These are phyloP conservation scores for Tupaia chinensis DNA, from an alignment of 2,113 vertebrate genomes.

Conservation along the genomic window DNA sequence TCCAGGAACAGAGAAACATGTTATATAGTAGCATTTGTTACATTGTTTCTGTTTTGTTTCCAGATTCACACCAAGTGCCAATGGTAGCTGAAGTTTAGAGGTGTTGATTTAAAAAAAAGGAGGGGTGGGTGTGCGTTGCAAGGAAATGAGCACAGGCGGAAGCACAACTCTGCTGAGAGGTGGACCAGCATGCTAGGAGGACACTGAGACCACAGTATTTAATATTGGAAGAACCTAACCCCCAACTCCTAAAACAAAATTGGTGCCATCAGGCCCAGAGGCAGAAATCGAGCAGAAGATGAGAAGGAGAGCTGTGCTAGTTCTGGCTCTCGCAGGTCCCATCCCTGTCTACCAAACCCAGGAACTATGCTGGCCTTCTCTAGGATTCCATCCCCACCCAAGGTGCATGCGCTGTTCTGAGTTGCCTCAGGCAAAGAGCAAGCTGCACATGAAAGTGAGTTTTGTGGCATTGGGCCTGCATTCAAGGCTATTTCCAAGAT, in stretches of 20 bases:
- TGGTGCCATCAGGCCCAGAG: too few relatives aligned
- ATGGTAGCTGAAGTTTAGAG: neutral
- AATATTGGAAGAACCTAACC: neutral
- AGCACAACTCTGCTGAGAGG: neutral
- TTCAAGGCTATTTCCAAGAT: neutral
- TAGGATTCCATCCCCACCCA: neutral
- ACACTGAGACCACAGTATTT: neutral
- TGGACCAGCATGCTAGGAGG: too few relatives aligned
- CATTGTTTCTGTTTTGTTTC: neutral
- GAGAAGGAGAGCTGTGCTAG: too few relatives aligned
- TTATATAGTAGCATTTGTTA: neutral
- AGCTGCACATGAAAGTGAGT: neutral
- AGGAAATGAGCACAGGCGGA: neutral
- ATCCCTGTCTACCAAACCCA: too few relatives aligned
- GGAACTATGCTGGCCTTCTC: too few relatives aligned
- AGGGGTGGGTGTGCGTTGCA: too few relatives aligned
- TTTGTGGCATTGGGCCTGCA: neutral
- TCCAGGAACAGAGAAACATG: neutral
- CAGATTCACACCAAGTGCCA: neutral
- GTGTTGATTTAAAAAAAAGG: neutral
- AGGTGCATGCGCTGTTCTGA: neutral
- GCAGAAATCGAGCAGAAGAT: neutral
- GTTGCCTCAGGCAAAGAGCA: neutral
- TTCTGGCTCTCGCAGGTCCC: neutral
- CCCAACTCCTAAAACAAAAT: neutral